Percentiles rank a stretch among this genome's conserved stretches.
Evolutionary conservation across 2,113 vertebrate species (phyloP).

Genomic region (Malurus elegans): DNA sequence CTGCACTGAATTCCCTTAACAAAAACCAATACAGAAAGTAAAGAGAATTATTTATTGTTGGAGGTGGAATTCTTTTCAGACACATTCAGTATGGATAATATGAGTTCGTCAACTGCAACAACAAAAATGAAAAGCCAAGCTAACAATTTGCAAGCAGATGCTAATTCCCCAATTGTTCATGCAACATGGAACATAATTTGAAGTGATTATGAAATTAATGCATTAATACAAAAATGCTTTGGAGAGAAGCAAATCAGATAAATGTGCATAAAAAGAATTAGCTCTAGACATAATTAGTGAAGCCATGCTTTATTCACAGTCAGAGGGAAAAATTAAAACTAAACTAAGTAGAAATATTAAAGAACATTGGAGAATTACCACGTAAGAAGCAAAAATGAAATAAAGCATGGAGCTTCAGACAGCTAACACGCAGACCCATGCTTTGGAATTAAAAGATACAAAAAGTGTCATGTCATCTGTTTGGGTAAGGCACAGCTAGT

Average conservation of each 20-base stretch:
- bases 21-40: neutral
- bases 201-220: slow-evolving; percentile 58
- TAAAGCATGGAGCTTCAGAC: neutral
- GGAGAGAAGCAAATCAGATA: slow-evolving; percentile 57
- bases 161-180: slow-evolving; percentile 59
- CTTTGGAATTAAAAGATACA: neutral
- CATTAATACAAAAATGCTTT: slow-evolving; percentile 46
- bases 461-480: neutral
- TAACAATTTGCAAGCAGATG: slow-evolving; percentile 52
- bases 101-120: slow-evolving; percentile 21
- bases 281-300: slow-evolving; percentile 24
- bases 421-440: neutral
- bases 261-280: slow-evolving; percentile 35
- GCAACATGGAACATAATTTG: slow-evolving; percentile 45
- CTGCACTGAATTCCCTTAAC: neutral
- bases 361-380: neutral
- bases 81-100: neutral
- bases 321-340: slow-evolving; percentile 7
- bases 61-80: slow-evolving; percentile 18
- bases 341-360: neutral
- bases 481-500: neutral
- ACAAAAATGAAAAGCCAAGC: slow-evolving; percentile 32
- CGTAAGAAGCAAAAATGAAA: neutral
- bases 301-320: slow-evolving; percentile 17
- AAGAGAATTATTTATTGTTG: slow-evolving; percentile 26